Percentiles rank a stretch among this genome's conserved stretches.
phyloP scores from a whole-genome alignment of 2,888 invertebrate genomes.

The Nasonovia ribisnigri region DNA sequence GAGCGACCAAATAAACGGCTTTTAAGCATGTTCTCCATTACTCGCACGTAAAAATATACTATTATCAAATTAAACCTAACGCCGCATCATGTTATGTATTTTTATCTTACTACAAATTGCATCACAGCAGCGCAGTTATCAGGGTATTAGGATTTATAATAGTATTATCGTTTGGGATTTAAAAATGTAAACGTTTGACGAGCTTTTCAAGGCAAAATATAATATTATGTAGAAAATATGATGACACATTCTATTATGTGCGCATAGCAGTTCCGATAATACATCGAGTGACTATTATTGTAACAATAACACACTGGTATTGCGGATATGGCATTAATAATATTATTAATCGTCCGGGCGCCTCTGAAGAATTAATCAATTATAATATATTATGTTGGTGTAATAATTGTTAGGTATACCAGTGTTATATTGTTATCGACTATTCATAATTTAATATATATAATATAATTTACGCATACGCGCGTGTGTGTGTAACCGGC shows the following conservation, averaged over 20 bases:
- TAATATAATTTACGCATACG: no score
- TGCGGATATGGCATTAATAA: conserved; percentile 3
- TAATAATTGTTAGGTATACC: background rate
- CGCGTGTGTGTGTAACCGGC: background rate
- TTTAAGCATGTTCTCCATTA: background rate
- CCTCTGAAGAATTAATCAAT: conserved; percentile 20
- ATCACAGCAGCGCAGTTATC: background rate
- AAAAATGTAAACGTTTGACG: background rate
- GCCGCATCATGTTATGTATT: background rate
- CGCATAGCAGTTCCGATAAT: background rate
- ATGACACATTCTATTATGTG: background rate
- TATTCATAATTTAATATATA: background rate
- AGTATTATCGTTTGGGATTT: background rate
- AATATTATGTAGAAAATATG: background rate
- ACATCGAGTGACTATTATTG: background rate
- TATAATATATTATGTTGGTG: background rate
- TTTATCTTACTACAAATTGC: background rate
- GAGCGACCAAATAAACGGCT: conserved; percentile 8
- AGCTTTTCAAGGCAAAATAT: background rate
- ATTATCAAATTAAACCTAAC: background rate
- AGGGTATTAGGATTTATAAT: background rate
- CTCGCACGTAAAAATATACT: background rate
- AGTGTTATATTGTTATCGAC: background rate
- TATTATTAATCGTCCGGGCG: conserved; percentile 30
- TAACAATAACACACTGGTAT: background rate